Conservation (phyloP, 2,888 invertebrate species). For the Hetaerina titia region DNA sequence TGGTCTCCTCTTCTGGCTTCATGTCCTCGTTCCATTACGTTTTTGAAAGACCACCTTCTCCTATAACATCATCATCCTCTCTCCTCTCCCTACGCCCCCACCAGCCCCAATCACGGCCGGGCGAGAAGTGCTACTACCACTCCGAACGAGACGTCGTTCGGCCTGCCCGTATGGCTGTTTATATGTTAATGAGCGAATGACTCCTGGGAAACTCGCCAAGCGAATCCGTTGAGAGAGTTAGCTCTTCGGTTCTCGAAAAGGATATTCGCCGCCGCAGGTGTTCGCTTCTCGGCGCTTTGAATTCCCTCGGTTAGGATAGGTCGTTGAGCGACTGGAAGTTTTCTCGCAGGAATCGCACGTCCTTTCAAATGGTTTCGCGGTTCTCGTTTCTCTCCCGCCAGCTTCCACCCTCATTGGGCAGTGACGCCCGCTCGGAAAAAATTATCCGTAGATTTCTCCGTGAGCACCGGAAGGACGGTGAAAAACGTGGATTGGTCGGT, state of each 20-base stretch:
- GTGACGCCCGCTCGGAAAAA: background rate
- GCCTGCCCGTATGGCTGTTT: background rate
- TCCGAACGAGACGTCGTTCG: background rate
- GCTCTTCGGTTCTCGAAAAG: background rate
- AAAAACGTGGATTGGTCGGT: background rate
- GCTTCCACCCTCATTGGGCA: background rate
- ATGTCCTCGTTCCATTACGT: background rate
- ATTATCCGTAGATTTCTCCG: background rate
- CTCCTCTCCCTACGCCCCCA: background rate
- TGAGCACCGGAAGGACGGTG: background rate
- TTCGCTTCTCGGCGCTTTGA: background rate
- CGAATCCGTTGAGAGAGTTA: background rate
- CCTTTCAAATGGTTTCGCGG: background rate
- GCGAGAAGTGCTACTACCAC: background rate
- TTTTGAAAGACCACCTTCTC: background rate
- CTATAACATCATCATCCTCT: background rate
- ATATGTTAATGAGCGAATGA: background rate
- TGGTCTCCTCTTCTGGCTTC: background rate
- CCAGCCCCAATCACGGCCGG: background rate
- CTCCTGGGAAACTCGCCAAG: background rate
- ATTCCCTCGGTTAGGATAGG: background rate
- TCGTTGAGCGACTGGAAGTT: background rate
- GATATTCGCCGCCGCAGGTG: constrained; percentile 7
- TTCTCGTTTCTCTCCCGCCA: background rate
- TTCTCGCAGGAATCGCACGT: background rate